Percentiles rank a stretch among this genome's conserved stretches.
Conservation (phyloP, 2,888 invertebrate species). For the Syrphus vitripennis region DNA sequence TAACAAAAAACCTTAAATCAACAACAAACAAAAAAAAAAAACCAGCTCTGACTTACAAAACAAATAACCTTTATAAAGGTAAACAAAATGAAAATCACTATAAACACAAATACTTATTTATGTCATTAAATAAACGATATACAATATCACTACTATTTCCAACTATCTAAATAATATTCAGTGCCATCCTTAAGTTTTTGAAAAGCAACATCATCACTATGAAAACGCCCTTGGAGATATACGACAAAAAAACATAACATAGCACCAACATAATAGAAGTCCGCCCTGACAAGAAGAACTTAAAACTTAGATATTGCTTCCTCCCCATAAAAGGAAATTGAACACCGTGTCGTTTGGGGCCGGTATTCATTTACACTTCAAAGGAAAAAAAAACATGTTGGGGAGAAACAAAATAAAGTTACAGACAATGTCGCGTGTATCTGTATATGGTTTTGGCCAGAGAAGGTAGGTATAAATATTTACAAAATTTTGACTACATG, state of each 20-base stretch:
- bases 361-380: background rate
- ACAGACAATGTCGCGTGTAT: background rate
- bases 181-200: background rate
- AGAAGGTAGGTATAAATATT: too few relatives aligned
- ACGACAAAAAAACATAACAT: background rate
- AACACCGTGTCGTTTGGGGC: background rate
- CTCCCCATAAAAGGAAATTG: background rate
- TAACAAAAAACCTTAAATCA: constrained; percentile 37
- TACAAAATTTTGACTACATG: too few relatives aligned
- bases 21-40: background rate
- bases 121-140: constrained; percentile 7
- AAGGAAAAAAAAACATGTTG: background rate
- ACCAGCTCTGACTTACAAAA: background rate
- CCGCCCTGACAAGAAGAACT: background rate
- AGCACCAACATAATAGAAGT: background rate
- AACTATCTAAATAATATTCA: background rate
- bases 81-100: background rate
- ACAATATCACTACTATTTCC: background rate
- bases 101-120: background rate
- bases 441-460: too few relatives aligned
- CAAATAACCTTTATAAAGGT: background rate
- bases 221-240: background rate
- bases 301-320: background rate
- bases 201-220: background rate
- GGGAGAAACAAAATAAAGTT: background rate